A percentile compares a stretch with the other conserved stretches of the same genome.
Conservation (phyloP, 2,113 vertebrate species). For the Prinia subflava region DNA sequence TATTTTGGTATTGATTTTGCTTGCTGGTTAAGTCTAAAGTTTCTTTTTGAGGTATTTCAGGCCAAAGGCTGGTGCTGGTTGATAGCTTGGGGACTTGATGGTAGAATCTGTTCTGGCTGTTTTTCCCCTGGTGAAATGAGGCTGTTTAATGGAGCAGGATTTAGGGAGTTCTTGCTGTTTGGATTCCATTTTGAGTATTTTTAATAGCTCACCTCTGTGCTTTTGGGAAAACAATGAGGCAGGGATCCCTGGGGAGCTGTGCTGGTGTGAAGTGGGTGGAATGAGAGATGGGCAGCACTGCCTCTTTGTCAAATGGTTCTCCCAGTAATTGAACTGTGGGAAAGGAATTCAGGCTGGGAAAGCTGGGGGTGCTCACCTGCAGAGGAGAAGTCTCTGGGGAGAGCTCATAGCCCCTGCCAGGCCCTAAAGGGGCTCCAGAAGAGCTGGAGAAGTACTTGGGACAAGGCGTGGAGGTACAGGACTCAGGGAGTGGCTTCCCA, state of each 20-base stretch:
- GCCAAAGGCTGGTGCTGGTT: background rate
- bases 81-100: background rate
- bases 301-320: background rate
- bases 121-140: background rate
- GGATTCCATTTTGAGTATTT: background rate
- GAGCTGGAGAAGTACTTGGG: background rate
- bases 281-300: accelerated
- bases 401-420: background rate
- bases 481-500: background rate
- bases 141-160: background rate
- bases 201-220: background rate
- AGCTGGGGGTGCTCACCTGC: background rate
- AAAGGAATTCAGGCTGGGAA: background rate
- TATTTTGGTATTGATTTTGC: background rate
- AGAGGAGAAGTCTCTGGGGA: background rate
- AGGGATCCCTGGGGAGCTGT: background rate
- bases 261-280: accelerated
- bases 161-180: background rate
- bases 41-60: background rate
- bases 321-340: background rate
- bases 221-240: background rate
- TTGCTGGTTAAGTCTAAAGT: background rate
- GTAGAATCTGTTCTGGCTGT: background rate
- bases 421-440: background rate
- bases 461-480: background rate